These are phyloP conservation scores for Drosophila rubida DNA, from an alignment of 2,888 invertebrate species.

Conservation along the genomic window DNA sequence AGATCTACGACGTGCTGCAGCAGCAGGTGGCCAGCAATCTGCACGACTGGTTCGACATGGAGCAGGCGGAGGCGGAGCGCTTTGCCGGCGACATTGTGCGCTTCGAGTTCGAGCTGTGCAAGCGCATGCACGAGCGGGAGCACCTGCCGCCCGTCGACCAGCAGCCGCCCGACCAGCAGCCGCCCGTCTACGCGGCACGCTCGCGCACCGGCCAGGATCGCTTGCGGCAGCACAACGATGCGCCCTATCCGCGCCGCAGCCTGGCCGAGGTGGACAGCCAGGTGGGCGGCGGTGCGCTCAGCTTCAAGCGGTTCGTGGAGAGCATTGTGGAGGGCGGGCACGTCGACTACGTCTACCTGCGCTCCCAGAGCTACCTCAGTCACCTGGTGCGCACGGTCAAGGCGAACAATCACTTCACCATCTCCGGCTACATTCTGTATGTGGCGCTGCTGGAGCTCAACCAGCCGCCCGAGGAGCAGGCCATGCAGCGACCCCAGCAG, in stretches of 20 bases:
- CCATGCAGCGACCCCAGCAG: constrained; percentile 51
- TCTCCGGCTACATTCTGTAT: constrained; percentile 81
- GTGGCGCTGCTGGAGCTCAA: constrained; percentile 64
- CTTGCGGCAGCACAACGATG: constrained; percentile 51
- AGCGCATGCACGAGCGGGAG: constrained; percentile 65
- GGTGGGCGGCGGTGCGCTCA: constrained; percentile 56
- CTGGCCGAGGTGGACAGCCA: constrained; percentile 58
- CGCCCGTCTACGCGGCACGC: constrained; percentile 23
- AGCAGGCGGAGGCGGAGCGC: constrained; percentile 62
- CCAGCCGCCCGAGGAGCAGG: constrained; percentile 41
- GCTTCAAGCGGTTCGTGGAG: constrained; percentile 80
- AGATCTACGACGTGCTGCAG: constrained; percentile 64
- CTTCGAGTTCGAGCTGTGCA: constrained; percentile 81
- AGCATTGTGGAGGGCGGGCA: constrained; percentile 54
- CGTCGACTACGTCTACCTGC: constrained; percentile 66
- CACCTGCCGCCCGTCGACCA: constrained; percentile 26
- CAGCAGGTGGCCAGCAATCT: constrained; percentile 74
- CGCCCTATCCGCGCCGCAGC: constrained; percentile 47
- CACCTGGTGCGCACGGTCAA: constrained; percentile 66
- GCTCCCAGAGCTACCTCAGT: constrained; percentile 68
- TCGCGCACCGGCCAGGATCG: constrained; percentile 60
- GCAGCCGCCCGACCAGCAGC: background rate
- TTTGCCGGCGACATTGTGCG: constrained; percentile 76
- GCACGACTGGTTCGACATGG: constrained; percentile 73
- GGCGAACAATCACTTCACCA: constrained; percentile 57